Conservation (phyloP, 2,113 vertebrate species). For the Trinectes maculatus region DNA sequence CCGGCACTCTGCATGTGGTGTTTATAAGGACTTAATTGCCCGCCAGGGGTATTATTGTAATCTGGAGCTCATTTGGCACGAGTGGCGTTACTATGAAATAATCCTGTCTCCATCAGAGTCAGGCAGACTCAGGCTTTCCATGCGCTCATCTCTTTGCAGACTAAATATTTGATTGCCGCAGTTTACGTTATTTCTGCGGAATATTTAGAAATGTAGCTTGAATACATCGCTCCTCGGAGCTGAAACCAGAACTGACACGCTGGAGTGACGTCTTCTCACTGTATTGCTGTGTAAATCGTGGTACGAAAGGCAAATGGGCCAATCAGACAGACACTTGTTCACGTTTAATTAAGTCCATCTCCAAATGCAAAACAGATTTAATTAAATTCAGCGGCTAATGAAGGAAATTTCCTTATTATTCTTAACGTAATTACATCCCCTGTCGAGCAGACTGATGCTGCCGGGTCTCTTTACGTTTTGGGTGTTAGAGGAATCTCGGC, state of each 20-base stretch:
- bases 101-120: conserved; percentile 44
- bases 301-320: neutral
- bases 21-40: conserved; percentile 74
- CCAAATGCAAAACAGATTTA: conserved; percentile 48
- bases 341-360: conserved; percentile 28
- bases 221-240: neutral
- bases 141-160: conserved; percentile 47
- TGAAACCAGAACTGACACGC: neutral
- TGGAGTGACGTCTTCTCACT: neutral
- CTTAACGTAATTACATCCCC: conserved; percentile 43
- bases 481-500: conserved; percentile 37
- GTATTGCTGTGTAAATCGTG: neutral
- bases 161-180: conserved; percentile 49
- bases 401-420: conserved; percentile 41
- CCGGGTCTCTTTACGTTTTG: conserved; percentile 13
- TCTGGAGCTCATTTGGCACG: conserved; percentile 72
- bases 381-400: conserved; percentile 53
- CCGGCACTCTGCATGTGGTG: conserved; percentile 64
- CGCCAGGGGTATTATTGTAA: conserved; percentile 71
- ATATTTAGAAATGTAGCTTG: conserved; percentile 4
- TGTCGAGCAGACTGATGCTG: conserved; percentile 22
- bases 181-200: conserved; percentile 48
- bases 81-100: conserved; percentile 51
- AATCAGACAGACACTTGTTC: neutral
- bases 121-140: conserved; percentile 51